Evolutionary conservation across 1,140 invertebrate species (phyloP).

Genomic region (Bemisia tabaci): DNA sequence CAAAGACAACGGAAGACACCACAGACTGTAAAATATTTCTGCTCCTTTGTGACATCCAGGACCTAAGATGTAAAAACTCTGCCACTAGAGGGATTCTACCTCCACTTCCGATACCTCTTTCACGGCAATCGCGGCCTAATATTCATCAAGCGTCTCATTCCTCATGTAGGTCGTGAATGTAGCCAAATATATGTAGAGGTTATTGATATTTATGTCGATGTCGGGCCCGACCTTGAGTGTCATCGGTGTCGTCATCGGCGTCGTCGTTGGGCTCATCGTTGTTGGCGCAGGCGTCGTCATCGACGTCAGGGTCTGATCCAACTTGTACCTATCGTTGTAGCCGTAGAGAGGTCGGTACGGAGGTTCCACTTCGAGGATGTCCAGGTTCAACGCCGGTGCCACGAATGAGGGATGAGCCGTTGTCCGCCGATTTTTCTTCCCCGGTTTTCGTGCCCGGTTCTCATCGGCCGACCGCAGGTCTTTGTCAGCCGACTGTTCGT

Average conservation of each 20-base stretch:
- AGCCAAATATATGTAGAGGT: not conserved
- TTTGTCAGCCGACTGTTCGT: too few species aligned
- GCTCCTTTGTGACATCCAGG: too few species aligned
- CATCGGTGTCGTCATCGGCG: not conserved
- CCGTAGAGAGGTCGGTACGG: too few species aligned
- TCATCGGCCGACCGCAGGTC: too few species aligned
- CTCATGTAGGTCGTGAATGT: not conserved
- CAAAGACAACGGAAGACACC: too few species aligned
- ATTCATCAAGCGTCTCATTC: not conserved
- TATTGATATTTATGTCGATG: not conserved
- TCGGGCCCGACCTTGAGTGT: not conserved
- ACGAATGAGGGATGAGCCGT: not conserved
- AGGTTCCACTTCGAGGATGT: not conserved
- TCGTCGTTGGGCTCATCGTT: too few species aligned
- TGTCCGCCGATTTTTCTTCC: not conserved
- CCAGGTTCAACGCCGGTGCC: not conserved
- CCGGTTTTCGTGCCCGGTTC: not conserved
- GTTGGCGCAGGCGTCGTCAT: not conserved
- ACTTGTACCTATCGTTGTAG: not conserved
- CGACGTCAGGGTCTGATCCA: not conserved
- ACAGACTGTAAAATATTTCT: too few species aligned
- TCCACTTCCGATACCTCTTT: too few species aligned
- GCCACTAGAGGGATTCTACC: too few species aligned
- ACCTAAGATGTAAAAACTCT: too few species aligned
- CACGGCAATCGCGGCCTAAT: too few species aligned